Evolutionary conservation across 2,113 vertebrate genomes (phyloP), one percentile per base, ranked within the genome.

Genomic region (Tricholaema leucomelas): DNA sequence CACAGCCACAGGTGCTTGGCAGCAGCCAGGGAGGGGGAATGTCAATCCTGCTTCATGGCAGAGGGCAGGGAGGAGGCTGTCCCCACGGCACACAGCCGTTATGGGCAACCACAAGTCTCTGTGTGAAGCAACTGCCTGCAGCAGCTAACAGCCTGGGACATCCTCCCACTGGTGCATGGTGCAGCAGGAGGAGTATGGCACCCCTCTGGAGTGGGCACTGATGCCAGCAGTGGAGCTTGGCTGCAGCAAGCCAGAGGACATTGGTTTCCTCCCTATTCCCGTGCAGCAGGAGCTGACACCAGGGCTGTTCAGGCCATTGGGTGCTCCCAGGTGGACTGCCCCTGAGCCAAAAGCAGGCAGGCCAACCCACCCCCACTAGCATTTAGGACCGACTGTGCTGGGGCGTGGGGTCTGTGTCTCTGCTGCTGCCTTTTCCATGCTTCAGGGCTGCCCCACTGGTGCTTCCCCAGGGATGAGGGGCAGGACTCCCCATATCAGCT

Each of bases 141-240:
- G 81, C 5, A 15, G 71, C 58, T n/a, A 24, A 12, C 5, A 8
- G 23, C 12, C 35, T 1, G 1, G 25, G n/a, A 10, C 1, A 3
- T 42, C 64, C 67, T 55, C 0, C 55, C 50, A 10, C 9, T 50
- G 30, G 1, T 1, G 27, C 55, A 8, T 0, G 8, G 81, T 6
- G 2, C 59, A 17, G 58, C 48, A 50, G 48, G 48, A 50, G 69
- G n/a, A 58, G 74, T 64, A 8, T 2, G 0, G 63, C 46, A 81
- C 46, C 31, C 48, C 11, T 0, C 9, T 0, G 0, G 7, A 28
- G 55, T 10, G 6, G 40, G 15, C 15, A 38, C 10, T 0, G 0
- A 6, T 52, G 70, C 33, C 36, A 44, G 65, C 0, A 0, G 55
- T 2, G 16, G 30, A 23, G 3, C n/a, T 61, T 25, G 33, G 56